Percentiles rank a stretch among this genome's conserved stretches.
Evolutionary conservation across 2,113 vertebrate genomes (phyloP).

Genomic region (Anthoscopus minutus): DNA sequence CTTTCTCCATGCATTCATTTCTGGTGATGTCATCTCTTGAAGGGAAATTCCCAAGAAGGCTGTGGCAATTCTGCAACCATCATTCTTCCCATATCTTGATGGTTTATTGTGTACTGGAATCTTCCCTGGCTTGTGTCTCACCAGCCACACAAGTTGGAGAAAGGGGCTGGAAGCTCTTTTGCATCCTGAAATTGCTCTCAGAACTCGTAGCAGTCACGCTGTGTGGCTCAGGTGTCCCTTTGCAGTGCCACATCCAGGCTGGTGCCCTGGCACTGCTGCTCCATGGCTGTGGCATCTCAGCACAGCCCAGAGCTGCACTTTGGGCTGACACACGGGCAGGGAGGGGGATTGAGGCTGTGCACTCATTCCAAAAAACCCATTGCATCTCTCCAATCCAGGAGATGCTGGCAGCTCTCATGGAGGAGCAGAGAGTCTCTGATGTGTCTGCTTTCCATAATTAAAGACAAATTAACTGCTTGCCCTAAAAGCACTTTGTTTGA

Average conservation of each 20-base stretch:
- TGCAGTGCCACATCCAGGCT: not conserved
- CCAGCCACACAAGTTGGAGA: not conserved
- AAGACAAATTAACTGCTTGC: not conserved
- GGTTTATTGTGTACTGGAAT: not conserved
- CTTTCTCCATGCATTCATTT: not conserved
- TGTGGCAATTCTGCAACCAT: not conserved
- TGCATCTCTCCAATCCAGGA: not conserved
- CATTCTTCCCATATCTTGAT: not conserved
- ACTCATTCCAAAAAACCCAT: not conserved
- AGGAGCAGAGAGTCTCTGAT: not conserved
- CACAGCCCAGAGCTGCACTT: not conserved
- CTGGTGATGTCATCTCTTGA: not conserved
- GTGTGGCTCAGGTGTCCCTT: not conserved
- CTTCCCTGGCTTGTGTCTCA: not conserved
- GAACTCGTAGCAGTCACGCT: fast-evolving
- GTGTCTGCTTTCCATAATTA: not conserved
- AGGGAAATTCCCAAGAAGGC: not conserved
- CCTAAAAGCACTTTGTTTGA: not conserved
- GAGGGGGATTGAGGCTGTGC: not conserved
- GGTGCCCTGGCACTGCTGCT: not conserved
- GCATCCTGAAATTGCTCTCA: not conserved
- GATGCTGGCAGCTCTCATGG: not conserved
- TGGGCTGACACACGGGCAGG: fast-evolving
- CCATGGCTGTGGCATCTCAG: fast-evolving
- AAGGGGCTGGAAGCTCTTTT: not conserved